Evolutionary conservation across 2,888 invertebrate species (phyloP).

Genomic region (Papilio demoleus): DNA sequence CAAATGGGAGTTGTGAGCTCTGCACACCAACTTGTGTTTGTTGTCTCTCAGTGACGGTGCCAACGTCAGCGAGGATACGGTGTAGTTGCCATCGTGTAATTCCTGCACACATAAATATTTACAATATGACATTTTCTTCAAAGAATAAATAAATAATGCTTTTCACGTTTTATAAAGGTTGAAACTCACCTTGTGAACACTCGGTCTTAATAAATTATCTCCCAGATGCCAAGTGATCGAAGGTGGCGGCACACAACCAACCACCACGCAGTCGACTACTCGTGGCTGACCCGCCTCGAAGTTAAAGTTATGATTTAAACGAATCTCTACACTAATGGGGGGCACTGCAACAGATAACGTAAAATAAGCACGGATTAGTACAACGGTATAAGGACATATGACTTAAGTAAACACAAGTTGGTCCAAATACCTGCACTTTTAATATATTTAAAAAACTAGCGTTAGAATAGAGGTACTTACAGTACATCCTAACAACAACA

Average conservation of each 20-base stretch:
- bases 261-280: constrained; percentile 73
- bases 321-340: constrained; percentile 68
- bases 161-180: background rate
- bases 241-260: constrained; percentile 71
- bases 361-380: no score
- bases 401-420: no score
- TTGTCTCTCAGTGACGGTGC: constrained; percentile 62
- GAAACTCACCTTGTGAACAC: constrained; percentile 66
- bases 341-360: constrained; percentile 57
- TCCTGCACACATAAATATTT: constrained; percentile 57
- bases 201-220: constrained; percentile 58
- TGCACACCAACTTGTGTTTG: constrained; percentile 61
- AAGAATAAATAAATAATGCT: no score
- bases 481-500: constrained; percentile 65
- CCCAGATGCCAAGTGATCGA: constrained; percentile 70
- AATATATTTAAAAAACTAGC: no score
- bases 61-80: constrained; percentile 70
- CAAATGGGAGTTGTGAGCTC: constrained; percentile 61
- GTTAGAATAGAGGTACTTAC: constrained; percentile 55
- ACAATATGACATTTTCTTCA: no score
- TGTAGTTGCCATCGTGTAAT: constrained; percentile 72
- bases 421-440: no score
- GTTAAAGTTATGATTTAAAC: constrained; percentile 66
- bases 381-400: no score
- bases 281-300: constrained; percentile 73